Evolutionary conservation across 2,888 invertebrate genomes (phyloP).

Genomic region (Hecatera dysodea): DNA sequence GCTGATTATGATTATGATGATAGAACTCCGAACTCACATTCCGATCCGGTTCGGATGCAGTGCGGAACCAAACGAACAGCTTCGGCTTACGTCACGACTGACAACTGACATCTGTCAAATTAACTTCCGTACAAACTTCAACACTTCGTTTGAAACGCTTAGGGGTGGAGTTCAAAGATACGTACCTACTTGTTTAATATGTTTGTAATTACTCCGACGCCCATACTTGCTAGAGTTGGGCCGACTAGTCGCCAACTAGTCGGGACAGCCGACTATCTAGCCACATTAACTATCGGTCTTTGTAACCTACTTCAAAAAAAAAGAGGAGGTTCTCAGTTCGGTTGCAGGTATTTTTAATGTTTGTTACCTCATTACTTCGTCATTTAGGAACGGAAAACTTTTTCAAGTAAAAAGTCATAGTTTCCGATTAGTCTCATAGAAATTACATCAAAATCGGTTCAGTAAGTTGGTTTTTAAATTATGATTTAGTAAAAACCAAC

Average conservation of each 20-base stretch:
- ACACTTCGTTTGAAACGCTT: background rate
- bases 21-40: background rate
- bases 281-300: too few species aligned
- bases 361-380: too few species aligned
- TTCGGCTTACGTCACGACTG: background rate
- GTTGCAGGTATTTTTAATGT: too few species aligned
- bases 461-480: too few species aligned
- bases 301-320: too few species aligned
- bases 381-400: too few species aligned
- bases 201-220: background rate
- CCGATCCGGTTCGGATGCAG: background rate
- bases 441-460: too few species aligned
- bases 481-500: too few species aligned
- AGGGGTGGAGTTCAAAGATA: background rate
- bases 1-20: too few species aligned
- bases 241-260: background rate
- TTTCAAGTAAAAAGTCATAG: too few species aligned
- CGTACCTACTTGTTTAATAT: background rate
- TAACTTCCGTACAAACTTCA: slow-evolving; percentile 3
- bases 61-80: background rate
- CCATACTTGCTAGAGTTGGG: background rate
- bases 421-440: too few species aligned
- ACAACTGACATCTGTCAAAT: slow-evolving; percentile 18
- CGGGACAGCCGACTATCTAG: background rate
- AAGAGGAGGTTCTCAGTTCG: too few species aligned